phyloP scores from a whole-genome alignment of 2,797 vertebrate species.

The Peromyscus nudipes region DNA sequence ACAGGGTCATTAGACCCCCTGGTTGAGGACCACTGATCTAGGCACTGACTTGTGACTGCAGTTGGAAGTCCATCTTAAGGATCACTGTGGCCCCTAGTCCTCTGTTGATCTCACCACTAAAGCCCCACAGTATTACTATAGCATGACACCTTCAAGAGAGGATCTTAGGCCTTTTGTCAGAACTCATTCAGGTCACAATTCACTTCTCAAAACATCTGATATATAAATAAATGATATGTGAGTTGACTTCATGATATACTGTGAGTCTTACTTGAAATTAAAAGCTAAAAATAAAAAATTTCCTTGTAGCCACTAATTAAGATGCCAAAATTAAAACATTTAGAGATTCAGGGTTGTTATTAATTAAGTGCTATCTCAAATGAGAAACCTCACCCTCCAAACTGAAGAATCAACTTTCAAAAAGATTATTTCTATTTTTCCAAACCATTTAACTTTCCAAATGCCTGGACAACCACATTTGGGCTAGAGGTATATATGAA shows the following conservation, averaged over 20 bases:
- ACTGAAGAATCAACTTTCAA: neutral
- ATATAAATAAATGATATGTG: neutral
- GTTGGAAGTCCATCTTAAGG: too few species aligned
- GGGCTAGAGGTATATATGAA: neutral
- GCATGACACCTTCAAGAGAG: neutral
- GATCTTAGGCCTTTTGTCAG: accelerated
- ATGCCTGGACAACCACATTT: neutral
- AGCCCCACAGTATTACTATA: neutral
- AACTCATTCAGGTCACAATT: neutral
- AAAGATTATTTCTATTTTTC: neutral
- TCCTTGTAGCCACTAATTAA: neutral
- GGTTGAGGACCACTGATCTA: neutral
- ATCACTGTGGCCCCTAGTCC: neutral
- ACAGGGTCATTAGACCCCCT: neutral
- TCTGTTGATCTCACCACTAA: neutral
- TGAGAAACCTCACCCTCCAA: neutral
- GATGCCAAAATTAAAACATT: neutral
- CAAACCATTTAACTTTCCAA: neutral
- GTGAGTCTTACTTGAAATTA: neutral
- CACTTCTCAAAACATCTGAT: neutral
- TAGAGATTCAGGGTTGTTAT: neutral
- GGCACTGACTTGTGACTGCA: neutral
- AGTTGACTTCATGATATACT: neutral
- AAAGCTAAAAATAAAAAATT: neutral
- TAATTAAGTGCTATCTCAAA: neutral